Evolutionary conservation across 1,140 invertebrate genomes (phyloP).

Genomic region (Eupristina koningsbergeri): DNA sequence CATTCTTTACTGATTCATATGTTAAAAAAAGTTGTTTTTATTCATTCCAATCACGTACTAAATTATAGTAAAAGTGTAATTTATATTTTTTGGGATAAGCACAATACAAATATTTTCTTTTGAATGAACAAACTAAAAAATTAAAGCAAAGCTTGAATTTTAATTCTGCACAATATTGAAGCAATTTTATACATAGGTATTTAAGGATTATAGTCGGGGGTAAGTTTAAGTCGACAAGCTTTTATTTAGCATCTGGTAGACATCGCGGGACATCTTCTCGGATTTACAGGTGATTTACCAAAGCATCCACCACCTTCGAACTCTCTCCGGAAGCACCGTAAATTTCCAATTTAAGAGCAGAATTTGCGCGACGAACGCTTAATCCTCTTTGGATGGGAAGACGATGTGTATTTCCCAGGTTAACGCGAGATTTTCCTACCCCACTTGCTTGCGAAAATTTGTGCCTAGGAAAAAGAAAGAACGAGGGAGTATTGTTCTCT

Average conservation of each 20-base stretch:
- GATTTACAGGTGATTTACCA: constrained; percentile 53
- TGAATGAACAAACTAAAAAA: no score
- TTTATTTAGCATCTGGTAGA: constrained; percentile 7
- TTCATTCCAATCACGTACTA: no score
- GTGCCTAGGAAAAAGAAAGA: constrained; percentile 13
- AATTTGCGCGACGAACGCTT: constrained; percentile 45
- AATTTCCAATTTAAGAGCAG: constrained; percentile 52
- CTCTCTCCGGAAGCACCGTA: constrained; percentile 47
- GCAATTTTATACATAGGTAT: neutral
- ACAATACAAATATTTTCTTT: no score
- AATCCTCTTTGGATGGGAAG: constrained; percentile 39
- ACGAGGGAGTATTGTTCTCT: constrained; percentile 32
- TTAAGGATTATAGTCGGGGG: neutral
- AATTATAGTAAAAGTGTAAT: no score
- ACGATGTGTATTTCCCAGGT: constrained; percentile 35
- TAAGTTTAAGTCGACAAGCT: neutral
- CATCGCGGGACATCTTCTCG: constrained; percentile 30
- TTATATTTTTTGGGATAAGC: no score
- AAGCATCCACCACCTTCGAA: constrained; percentile 17
- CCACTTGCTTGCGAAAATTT: neutral
- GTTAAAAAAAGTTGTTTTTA: no score
- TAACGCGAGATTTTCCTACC: constrained; percentile 18
- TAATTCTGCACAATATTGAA: neutral
- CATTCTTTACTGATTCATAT: no score
- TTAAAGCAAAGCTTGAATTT: no score